Conservation (phyloP, 2,888 invertebrate genomes). For the Graphium colonna region DNA sequence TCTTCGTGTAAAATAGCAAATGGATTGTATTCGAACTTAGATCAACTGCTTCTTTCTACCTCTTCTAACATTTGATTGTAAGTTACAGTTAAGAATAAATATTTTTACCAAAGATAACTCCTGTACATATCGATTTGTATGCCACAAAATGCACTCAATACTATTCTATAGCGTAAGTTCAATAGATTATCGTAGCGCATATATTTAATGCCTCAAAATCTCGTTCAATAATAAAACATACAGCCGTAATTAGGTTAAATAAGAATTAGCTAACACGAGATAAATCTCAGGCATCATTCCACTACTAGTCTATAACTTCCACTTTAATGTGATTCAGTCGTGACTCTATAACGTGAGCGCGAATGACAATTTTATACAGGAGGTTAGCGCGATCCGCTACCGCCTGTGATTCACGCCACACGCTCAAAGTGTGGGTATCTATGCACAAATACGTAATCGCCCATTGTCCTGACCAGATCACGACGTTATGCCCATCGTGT, state of each 20-base stretch:
- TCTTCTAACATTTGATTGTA: no score
- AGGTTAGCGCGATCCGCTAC: conserved; percentile 14
- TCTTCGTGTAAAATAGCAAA: no score
- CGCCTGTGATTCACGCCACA: conserved; percentile 38
- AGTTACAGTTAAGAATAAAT: no score
- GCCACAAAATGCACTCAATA: no score
- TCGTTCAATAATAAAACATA: background rate
- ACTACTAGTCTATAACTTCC: background rate
- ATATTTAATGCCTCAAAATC: no score
- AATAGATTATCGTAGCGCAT: no score
- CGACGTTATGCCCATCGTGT: conserved; percentile 51
- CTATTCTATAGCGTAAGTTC: no score
- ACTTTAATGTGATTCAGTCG: conserved; percentile 16
- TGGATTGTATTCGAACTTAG: no score
- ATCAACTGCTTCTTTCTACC: no score
- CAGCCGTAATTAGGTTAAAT: no score
- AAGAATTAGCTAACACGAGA: background rate
- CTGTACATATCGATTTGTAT: no score
- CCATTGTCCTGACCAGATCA: conserved; percentile 66
- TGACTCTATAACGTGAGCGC: conserved; percentile 13
- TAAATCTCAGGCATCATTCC: background rate
- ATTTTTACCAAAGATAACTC: no score
- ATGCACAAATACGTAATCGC: conserved; percentile 62
- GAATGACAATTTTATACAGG: conserved; percentile 22
- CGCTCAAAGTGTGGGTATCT: conserved; percentile 41